These are phyloP conservation scores for Tipula vernalis DNA, from an alignment of 2,888 invertebrate species.

Conservation along the genomic window DNA sequence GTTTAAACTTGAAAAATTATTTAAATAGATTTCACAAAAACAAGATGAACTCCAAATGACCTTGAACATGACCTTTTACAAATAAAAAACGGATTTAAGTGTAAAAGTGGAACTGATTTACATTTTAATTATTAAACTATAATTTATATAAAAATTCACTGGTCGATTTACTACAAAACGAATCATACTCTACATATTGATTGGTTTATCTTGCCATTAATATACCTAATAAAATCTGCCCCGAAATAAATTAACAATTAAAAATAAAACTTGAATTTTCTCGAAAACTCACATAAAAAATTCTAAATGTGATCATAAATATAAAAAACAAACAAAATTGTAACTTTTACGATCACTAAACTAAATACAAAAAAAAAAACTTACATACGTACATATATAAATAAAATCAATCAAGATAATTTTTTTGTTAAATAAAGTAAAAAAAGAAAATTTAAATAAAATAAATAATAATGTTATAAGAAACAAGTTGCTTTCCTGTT, in stretches of 20 bases:
- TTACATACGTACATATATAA: neutral
- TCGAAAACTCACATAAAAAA: neutral
- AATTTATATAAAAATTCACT: no score
- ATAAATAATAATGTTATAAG: neutral
- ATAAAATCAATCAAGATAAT: slow-evolving; percentile 7
- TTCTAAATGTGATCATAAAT: neutral
- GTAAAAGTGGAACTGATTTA: no score
- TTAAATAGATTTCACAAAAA: no score
- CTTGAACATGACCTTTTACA: no score
- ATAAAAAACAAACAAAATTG: neutral
- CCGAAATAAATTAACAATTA: neutral
- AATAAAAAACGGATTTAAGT: no score
- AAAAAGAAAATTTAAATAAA: neutral
- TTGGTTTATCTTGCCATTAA: no score
- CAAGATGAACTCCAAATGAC: no score
- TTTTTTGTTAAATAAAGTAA: neutral
- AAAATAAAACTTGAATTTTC: neutral
- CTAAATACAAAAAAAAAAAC: neutral
- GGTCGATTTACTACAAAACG: no score
- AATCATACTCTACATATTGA: no score
- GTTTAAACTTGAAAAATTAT: no score
- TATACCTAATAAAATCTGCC: no score
- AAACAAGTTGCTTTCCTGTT: neutral
- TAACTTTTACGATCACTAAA: neutral
- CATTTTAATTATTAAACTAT: no score